A percentile compares a stretch with the other conserved stretches of the same genome.
These are phyloP conservation scores for Eospalax fontanierii DNA, from an alignment of 2,797 vertebrate species.

Conservation along the genomic window DNA sequence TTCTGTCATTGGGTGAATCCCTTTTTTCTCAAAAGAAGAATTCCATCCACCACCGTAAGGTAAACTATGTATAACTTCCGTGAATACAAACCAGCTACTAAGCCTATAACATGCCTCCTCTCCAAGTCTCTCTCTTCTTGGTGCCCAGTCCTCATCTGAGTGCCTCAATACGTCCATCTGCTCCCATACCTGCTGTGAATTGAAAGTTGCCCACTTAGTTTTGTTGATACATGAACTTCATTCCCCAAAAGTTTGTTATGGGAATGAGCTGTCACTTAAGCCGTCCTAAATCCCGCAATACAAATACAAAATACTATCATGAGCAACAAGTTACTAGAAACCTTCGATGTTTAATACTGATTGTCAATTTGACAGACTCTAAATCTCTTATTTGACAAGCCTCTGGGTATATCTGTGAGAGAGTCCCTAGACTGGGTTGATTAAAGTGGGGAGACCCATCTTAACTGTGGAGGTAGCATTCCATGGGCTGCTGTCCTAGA, in stretches of 20 bases:
- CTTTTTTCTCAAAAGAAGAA: not conserved
- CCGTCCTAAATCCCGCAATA: not conserved
- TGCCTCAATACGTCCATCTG: not conserved
- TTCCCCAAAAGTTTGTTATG: not conserved
- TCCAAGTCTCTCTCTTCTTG: not conserved
- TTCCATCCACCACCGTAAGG: not conserved
- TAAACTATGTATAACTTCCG: not conserved
- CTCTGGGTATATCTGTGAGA: not conserved
- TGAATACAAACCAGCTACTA: not conserved
- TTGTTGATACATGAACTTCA: not conserved
- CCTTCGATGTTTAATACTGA: not conserved
- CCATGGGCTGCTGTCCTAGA: not conserved
- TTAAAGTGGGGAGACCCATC: not conserved
- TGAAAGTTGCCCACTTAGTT: not conserved
- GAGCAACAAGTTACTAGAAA: not conserved
- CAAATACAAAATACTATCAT: not conserved
- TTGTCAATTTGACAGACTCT: not conserved
- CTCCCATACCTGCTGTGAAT: not conserved
- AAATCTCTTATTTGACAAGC: not conserved
- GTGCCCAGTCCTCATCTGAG: not conserved
- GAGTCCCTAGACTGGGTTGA: not conserved
- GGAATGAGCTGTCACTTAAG: not conserved
- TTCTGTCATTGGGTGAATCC: not conserved
- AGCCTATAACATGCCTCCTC: not conserved
- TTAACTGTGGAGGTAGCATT: no score